Evolutionary conservation across 2,797 vertebrate genomes (phyloP).

Genomic region (Sarcophilus harrisii): DNA sequence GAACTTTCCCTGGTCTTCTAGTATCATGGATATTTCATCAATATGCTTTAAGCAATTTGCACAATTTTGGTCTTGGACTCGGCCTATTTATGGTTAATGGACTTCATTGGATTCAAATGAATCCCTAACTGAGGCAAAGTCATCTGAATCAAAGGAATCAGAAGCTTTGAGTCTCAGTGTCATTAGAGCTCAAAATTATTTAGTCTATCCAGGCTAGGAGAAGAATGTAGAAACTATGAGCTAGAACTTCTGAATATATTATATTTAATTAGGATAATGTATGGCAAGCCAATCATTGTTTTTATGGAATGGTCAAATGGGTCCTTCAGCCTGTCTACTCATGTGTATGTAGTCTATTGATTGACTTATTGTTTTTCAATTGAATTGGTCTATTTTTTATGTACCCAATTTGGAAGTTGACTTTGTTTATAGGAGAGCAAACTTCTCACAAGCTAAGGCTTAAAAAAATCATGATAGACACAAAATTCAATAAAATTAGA

Average conservation of each 20-base stretch:
- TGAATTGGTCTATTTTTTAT: slow-evolving; percentile 17
- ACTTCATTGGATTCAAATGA: slow-evolving; percentile 38
- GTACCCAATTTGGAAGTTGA: not conserved
- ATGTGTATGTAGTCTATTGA: not conserved
- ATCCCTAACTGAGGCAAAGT: slow-evolving; percentile 45
- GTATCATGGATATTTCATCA: not conserved
- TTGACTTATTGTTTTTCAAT: slow-evolving; percentile 2
- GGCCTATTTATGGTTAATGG: slow-evolving; percentile 25
- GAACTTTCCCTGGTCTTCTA: slow-evolving; percentile 27
- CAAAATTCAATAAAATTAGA: slow-evolving; percentile 28
- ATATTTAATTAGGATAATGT: slow-evolving; percentile 21
- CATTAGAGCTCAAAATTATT: slow-evolving; percentile 21
- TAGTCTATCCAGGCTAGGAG: not conserved
- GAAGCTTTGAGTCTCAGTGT: slow-evolving; percentile 37
- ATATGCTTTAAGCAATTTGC: not conserved
- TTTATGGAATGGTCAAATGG: slow-evolving; percentile 14
- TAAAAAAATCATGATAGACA: not conserved
- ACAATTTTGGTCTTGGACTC: slow-evolving; percentile 22
- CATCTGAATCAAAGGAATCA: slow-evolving; percentile 45
- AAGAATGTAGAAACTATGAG: not conserved
- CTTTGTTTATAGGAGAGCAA: slow-evolving; percentile 24
- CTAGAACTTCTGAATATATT: slow-evolving; percentile 14
- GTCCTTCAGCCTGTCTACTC: slow-evolving; percentile 5
- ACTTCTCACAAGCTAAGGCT: slow-evolving; percentile 15
- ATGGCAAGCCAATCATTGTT: not conserved